These are phyloP conservation scores for Thera britannica DNA, from an alignment of 2,888 invertebrate genomes.

Conservation along the genomic window DNA sequence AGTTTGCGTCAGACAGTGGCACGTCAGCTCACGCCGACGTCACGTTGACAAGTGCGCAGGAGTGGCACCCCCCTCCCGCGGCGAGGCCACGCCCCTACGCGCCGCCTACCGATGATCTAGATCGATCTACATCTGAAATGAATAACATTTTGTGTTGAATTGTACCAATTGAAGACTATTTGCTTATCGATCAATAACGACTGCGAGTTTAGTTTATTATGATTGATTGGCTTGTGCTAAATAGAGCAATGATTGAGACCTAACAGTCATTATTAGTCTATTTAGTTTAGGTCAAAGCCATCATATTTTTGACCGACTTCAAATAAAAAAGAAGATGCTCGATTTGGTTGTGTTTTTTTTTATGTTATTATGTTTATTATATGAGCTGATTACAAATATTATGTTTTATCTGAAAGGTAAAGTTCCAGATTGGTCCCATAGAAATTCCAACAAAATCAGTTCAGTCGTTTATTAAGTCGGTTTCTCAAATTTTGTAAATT, in stretches of 20 bases:
- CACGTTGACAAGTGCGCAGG: constrained; percentile 72
- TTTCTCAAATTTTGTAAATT: too few relatives aligned
- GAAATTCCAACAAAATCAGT: too few relatives aligned
- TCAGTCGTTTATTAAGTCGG: too few relatives aligned
- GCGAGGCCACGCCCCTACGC: constrained; percentile 65
- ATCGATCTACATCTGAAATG: constrained; percentile 73
- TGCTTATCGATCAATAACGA: constrained; percentile 41
- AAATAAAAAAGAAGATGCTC: too few relatives aligned
- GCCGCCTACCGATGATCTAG: constrained; percentile 74
- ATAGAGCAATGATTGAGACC: constrained; percentile 20
- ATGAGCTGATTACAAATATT: too few relatives aligned
- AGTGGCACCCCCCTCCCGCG: constrained; percentile 62
- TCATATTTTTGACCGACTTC: not conserved
- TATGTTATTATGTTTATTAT: too few relatives aligned
- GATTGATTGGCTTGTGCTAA: constrained; percentile 33
- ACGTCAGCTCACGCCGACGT: constrained; percentile 60
- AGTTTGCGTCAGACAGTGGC: constrained; percentile 50
- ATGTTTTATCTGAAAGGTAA: too few relatives aligned
- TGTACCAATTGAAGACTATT: constrained; percentile 42
- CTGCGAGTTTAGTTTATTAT: constrained; percentile 23
- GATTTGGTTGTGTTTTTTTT: too few relatives aligned
- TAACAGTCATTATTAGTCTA: constrained; percentile 8
- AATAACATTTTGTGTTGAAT: constrained; percentile 39
- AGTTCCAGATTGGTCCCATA: too few relatives aligned
- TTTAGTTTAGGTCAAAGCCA: constrained; percentile 15